Evolutionary conservation across 2,888 invertebrate species (phyloP).

Genomic region (Aphodius granarius): DNA sequence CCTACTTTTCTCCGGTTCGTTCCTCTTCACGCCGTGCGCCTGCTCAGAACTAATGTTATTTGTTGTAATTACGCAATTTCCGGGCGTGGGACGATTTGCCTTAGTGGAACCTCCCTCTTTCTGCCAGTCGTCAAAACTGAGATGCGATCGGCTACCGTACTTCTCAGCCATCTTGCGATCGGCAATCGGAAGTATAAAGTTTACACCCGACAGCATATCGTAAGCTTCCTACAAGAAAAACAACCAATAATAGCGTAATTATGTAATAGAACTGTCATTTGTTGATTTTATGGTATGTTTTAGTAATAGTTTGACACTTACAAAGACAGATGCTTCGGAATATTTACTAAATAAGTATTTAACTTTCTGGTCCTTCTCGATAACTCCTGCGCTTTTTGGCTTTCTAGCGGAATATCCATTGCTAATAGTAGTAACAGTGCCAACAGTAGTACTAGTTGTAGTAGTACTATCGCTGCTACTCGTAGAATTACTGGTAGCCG

Average conservation of each 20-base stretch:
- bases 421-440: not conserved
- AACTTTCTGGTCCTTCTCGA: constrained; percentile 62
- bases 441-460: not conserved
- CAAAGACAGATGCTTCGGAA: constrained; percentile 63
- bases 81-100: not conserved
- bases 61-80: no score
- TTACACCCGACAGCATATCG: constrained; percentile 44
- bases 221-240: constrained; percentile 29
- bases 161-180: constrained; percentile 56
- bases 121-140: constrained; percentile 24
- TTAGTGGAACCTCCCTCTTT: not conserved
- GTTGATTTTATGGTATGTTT: no score
- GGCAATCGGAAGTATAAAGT: constrained; percentile 51
- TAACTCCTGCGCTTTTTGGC: constrained; percentile 37
- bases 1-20: not conserved
- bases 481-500: constrained; percentile 7
- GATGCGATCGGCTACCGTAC: constrained; percentile 58
- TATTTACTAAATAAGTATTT: constrained; percentile 66
- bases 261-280: not conserved
- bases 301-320: no score
- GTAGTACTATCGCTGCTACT: no score
- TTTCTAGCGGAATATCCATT: constrained; percentile 32
- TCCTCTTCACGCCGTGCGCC: not conserved
- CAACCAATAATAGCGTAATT: no score
- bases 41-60: not conserved